Percentiles rank a stretch among this genome's conserved stretches.
These are phyloP conservation scores for Pseudomyrmex dendroicus DNA, from an alignment of 1,140 invertebrate genomes.

Conservation along the genomic window DNA sequence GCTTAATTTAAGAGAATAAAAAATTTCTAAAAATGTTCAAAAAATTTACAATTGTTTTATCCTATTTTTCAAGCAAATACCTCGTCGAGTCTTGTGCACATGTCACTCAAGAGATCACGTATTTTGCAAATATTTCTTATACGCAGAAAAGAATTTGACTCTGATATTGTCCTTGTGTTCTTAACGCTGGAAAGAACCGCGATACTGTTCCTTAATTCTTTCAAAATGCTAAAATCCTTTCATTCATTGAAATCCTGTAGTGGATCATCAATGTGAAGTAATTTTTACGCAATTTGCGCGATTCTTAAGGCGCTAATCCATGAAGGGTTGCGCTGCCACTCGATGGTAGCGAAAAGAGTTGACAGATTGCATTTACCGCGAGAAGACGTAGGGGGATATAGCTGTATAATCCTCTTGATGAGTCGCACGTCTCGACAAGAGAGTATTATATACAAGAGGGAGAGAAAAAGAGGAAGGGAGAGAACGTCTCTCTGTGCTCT, in stretches of 20 bases:
- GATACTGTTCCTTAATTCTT: constrained; percentile 9
- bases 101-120: neutral
- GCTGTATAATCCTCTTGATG: constrained; percentile 67
- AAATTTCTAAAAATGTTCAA: no score
- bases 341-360: constrained; percentile 52
- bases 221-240: neutral
- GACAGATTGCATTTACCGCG: constrained; percentile 53
- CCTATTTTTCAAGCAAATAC: no score
- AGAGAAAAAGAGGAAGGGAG: no score
- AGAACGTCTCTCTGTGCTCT: constrained; percentile 39
- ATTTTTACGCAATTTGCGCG: constrained; percentile 55
- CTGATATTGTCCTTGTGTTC: neutral
- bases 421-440: constrained; percentile 39
- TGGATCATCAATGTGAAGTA: constrained; percentile 46
- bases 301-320: constrained; percentile 59
- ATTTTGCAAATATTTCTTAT: neutral
- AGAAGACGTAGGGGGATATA: constrained; percentile 21
- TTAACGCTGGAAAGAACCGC: neutral
- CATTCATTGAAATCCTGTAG: constrained; percentile 21
- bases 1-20: no score
- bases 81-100: no score
- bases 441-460: no score
- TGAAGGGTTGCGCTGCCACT: constrained; percentile 9
- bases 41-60: no score
- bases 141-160: neutral